These are phyloP conservation scores for Sarcophaga subvicina DNA, from an alignment of 2,888 invertebrate species.

Conservation along the genomic window DNA sequence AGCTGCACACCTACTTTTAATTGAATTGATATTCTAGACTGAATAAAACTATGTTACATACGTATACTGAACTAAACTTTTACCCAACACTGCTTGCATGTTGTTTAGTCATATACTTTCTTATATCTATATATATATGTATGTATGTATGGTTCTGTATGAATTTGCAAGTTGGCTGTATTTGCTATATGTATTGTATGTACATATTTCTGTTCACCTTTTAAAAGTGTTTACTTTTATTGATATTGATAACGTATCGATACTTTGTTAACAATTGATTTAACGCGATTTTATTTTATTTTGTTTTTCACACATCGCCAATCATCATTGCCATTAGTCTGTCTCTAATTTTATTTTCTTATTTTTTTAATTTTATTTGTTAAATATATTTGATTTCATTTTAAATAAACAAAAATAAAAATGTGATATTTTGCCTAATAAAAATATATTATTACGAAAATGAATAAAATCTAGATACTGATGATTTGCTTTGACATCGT, in stretches of 20 bases:
- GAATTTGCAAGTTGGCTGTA: background rate
- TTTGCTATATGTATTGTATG: conserved; percentile 5
- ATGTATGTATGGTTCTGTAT: conserved; percentile 3
- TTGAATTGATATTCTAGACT: too few species aligned
- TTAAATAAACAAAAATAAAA: conserved; percentile 9
- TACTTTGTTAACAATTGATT: conserved; percentile 77
- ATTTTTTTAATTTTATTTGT: background rate
- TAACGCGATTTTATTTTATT: conserved; percentile 75
- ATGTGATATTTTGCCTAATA: conserved; percentile 26
- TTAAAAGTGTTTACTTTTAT: conserved; percentile 56
- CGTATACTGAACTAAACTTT: background rate
- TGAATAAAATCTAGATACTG: too few species aligned
- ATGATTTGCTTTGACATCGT: too few species aligned
- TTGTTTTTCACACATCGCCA: conserved; percentile 42
- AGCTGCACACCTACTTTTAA: too few species aligned
- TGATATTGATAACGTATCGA: conserved; percentile 71
- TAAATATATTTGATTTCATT: conserved; percentile 12
- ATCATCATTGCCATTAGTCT: conserved; percentile 10
- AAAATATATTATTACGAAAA: background rate
- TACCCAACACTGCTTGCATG: conserved; percentile 32
- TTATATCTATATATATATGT: background rate
- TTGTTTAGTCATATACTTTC: conserved; percentile 28
- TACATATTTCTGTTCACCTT: conserved; percentile 42
- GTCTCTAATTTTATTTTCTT: background rate
- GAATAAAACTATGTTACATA: too few species aligned